These are phyloP conservation scores for Lepus townsendii DNA, from an alignment of 2,797 vertebrate genomes.

Conservation along the genomic window DNA sequence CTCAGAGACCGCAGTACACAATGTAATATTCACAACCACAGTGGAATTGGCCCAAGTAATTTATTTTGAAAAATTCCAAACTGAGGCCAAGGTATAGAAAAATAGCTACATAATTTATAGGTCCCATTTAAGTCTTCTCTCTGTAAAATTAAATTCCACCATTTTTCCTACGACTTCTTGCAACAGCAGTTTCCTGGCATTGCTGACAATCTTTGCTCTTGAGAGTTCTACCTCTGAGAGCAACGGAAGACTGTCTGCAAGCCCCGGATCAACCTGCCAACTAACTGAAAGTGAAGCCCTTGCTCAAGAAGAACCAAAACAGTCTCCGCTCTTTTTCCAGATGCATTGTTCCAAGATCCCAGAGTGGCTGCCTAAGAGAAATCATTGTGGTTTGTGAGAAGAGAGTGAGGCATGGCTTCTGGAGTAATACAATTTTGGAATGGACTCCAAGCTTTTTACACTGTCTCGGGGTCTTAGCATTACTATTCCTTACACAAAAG, in stretches of 20 bases:
- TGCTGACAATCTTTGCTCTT: neutral
- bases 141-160: conserved; percentile 58
- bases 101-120: conserved; percentile 77
- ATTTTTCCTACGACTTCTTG: neutral
- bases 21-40: conserved; percentile 68
- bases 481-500: neutral
- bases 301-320: conserved; percentile 21
- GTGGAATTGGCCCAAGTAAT: conserved; percentile 67
- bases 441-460: neutral
- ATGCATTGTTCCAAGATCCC: neutral
- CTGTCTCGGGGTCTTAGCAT: neutral
- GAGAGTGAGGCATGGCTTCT: neutral
- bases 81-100: conserved; percentile 74
- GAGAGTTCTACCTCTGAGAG: neutral
- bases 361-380: neutral
- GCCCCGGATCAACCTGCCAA: conserved; percentile 1
- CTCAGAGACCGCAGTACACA: conserved; percentile 59
- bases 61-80: conserved; percentile 76
- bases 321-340: conserved; percentile 32
- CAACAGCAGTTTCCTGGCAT: conserved; percentile 65
- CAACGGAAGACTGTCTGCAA: neutral
- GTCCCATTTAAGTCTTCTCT: conserved; percentile 49
- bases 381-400: neutral
- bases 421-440: neutral
- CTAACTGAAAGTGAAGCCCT: conserved; percentile 10